Evolutionary conservation across 2,888 invertebrate species (phyloP).

Genomic region (Pheosia tremula): DNA sequence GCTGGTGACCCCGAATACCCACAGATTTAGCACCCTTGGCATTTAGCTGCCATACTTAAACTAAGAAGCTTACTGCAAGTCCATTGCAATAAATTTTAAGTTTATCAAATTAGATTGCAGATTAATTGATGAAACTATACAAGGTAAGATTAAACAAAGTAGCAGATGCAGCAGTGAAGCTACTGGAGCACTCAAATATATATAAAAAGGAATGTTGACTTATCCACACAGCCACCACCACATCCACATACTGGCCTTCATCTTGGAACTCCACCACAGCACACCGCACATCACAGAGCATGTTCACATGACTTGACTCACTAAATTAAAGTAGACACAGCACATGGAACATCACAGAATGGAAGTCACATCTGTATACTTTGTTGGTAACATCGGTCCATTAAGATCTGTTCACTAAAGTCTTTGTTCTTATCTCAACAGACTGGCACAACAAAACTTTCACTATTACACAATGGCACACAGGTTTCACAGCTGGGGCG

Average conservation of each 20-base stretch:
- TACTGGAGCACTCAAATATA: no score
- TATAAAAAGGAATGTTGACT: neutral
- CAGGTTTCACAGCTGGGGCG: slow-evolving; percentile 13
- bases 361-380: slow-evolving; percentile 15
- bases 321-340: slow-evolving; percentile 7
- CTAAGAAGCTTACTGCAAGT: no score
- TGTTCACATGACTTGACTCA: slow-evolving; percentile 1
- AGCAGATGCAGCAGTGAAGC: no score
- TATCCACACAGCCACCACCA: neutral
- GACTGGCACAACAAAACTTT: slow-evolving; percentile 49
- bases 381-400: slow-evolving; percentile 24
- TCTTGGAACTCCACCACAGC: slow-evolving; percentile 10
- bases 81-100: no score
- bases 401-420: slow-evolving; percentile 15
- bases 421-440: slow-evolving; percentile 45
- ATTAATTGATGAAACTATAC: no score
- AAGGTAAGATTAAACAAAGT: no score
- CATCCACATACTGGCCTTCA: slow-evolving; percentile 18
- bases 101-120: no score
- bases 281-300: slow-evolving; percentile 12
- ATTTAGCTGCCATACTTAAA: no score
- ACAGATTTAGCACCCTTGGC: no score
- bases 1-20: no score
- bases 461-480: slow-evolving; percentile 53
- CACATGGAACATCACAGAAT: slow-evolving; percentile 8